phyloP scores from a whole-genome alignment of 2,888 invertebrate species.

The Epistrophe eligans region DNA sequence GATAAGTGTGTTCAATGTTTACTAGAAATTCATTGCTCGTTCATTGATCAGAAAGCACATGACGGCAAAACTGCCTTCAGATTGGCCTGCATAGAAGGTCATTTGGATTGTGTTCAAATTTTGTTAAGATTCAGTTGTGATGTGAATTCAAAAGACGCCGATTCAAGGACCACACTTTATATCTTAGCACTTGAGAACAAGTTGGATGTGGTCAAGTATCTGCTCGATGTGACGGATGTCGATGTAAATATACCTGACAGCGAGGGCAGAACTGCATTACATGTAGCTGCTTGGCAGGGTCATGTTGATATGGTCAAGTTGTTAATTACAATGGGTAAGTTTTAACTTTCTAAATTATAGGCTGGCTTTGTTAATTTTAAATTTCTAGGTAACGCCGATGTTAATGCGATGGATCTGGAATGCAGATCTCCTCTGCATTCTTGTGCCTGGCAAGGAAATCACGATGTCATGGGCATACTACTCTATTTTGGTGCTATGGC shows the following conservation, averaged over 20 bases:
- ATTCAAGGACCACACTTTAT: slow-evolving; percentile 95
- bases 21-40: slow-evolving; percentile 90
- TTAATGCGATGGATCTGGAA: slow-evolving; percentile 95
- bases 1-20: slow-evolving; percentile 86
- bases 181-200: slow-evolving; percentile 95
- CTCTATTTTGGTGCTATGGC: slow-evolving; percentile 92
- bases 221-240: slow-evolving; percentile 90
- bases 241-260: slow-evolving; percentile 94
- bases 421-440: slow-evolving; percentile 96
- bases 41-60: slow-evolving; percentile 93
- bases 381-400: slow-evolving; percentile 89
- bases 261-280: slow-evolving; percentile 95
- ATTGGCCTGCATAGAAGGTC: slow-evolving; percentile 85
- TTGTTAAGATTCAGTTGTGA: slow-evolving; percentile 91
- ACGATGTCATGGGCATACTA: slow-evolving; percentile 91
- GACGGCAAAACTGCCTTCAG: slow-evolving; percentile 95
- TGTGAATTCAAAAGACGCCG: slow-evolving; percentile 95
- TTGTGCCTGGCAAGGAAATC: slow-evolving; percentile 97
- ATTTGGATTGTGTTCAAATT: slow-evolving; percentile 88
- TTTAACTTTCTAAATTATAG: neutral
- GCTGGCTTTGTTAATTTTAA: neutral
- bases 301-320: slow-evolving; percentile 96
- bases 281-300: slow-evolving; percentile 97
- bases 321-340: slow-evolving; percentile 88
- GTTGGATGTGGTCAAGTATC: slow-evolving; percentile 91